Conservation (phyloP, 2,797 vertebrate species). For the Anguilla pacifica region DNA sequence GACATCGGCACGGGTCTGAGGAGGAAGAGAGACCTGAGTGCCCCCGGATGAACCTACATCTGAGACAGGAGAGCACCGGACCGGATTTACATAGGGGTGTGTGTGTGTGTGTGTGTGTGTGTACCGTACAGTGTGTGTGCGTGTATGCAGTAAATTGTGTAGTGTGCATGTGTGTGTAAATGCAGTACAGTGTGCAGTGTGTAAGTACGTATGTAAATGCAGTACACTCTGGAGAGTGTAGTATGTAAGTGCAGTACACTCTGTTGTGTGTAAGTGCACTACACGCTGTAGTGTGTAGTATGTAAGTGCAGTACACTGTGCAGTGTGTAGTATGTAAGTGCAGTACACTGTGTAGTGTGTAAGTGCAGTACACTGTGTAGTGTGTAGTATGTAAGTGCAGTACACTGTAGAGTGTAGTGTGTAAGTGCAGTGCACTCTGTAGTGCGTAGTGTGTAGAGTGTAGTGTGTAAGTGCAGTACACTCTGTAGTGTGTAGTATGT, state of each 20-base stretch:
- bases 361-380: background rate
- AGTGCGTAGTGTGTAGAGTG: background rate
- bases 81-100: conserved; percentile 28
- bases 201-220: background rate
- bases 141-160: background rate
- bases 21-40: conserved; percentile 74
- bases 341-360: background rate
- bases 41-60: conserved; percentile 77
- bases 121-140: background rate
- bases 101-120: background rate
- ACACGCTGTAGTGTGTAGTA: background rate
- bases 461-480: background rate
- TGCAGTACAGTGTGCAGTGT: background rate
- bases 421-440: background rate
- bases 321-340: conserved; percentile 30
- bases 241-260: conserved; percentile 5
- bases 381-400: background rate
- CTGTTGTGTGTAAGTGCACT: background rate
- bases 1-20: conserved; percentile 77
- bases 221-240: too few relatives aligned
- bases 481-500: background rate
- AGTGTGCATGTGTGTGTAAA: background rate
- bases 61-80: conserved; percentile 68
- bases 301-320: background rate
- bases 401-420: background rate